Conservation (phyloP, 2,113 vertebrate genomes). For the Smithornis capensis region DNA sequence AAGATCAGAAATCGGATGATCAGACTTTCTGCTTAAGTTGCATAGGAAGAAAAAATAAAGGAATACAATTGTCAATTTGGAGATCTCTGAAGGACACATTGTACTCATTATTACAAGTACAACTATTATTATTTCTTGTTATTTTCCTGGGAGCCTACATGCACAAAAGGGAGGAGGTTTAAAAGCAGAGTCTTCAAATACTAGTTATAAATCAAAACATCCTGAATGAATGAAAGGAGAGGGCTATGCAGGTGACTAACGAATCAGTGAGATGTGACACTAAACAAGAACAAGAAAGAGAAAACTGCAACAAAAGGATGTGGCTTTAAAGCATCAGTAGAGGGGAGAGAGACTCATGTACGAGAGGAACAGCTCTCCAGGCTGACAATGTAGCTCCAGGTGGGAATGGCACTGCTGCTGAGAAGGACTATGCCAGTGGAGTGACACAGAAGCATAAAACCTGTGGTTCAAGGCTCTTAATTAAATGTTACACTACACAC, state of each 20-base stretch:
- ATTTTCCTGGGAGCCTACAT: not conserved
- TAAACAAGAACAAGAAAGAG: not conserved
- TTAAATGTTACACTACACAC: not conserved
- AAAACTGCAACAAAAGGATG: not conserved
- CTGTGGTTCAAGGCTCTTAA: not conserved
- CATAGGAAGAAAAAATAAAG: not conserved
- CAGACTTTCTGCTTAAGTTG: not conserved
- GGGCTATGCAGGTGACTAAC: not conserved
- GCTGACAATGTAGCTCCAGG: fast-evolving
- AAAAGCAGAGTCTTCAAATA: not conserved
- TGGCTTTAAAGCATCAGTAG: not conserved
- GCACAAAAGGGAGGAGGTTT: not conserved
- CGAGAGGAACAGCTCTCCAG: not conserved
- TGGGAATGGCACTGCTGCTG: not conserved
- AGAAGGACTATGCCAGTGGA: not conserved
- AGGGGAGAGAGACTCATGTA: not conserved
- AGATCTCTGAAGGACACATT: not conserved
- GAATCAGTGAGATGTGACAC: not conserved
- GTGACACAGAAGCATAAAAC: not conserved
- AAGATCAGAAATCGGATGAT: not conserved
- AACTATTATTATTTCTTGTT: not conserved
- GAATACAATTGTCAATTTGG: not conserved
- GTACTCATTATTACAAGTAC: not conserved
- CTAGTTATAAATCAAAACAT: not conserved
- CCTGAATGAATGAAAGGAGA: not conserved